Evolutionary conservation across 2,797 vertebrate species (phyloP).

Genomic region (Platalea minor): DNA sequence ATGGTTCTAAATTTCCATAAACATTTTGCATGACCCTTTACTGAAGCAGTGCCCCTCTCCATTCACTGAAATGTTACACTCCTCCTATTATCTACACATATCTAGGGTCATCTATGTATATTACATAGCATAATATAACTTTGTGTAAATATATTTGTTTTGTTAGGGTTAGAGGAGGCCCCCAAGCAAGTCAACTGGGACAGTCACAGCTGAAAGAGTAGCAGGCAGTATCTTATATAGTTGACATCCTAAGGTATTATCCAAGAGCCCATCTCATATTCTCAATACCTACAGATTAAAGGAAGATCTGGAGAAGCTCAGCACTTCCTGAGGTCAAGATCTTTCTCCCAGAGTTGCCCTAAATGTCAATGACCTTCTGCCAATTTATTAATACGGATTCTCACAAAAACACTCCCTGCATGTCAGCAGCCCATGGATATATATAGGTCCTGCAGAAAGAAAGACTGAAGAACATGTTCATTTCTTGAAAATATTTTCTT

Average conservation of each 20-base stretch:
- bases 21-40: not conserved
- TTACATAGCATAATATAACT: not conserved
- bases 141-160: not conserved
- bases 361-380: not conserved
- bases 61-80: not conserved
- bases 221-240: not conserved
- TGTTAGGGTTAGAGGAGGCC: not conserved
- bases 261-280: not conserved
- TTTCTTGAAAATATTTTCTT: not conserved
- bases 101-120: not conserved
- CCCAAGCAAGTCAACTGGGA: not conserved
- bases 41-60: not conserved
- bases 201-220: not conserved
- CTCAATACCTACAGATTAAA: not conserved
- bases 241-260: not conserved
- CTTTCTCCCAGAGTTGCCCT: not conserved
- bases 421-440: accelerated
- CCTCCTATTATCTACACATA: not conserved
- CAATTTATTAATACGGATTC: not conserved
- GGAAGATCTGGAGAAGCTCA: not conserved
- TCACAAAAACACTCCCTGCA: not conserved
- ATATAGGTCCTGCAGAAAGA: not conserved
- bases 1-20: not conserved
- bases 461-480: not conserved
- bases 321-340: not conserved